Conservation (phyloP, 1,140 invertebrate genomes). For the Aricia agestis region DNA sequence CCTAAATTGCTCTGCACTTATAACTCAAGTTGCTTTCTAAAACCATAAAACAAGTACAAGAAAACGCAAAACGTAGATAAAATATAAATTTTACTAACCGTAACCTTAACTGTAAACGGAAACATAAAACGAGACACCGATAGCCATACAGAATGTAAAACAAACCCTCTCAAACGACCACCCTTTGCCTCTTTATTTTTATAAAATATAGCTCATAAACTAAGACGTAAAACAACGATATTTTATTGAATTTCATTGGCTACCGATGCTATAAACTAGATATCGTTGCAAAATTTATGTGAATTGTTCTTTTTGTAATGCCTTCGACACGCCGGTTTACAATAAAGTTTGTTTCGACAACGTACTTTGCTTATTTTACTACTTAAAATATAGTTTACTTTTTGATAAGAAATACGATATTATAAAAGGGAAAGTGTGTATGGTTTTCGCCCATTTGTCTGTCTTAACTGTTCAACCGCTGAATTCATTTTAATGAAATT, state of each 20-base stretch:
- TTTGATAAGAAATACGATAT: too few species aligned
- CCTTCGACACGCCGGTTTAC: not conserved
- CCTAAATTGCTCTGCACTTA: too few species aligned
- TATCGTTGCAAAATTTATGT: constrained; percentile 46
- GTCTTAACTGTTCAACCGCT: too few species aligned
- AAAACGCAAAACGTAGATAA: not conserved
- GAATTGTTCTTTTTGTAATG: constrained; percentile 41
- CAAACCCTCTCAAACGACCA: constrained; percentile 8
- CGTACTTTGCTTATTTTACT: not conserved
- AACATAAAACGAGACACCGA: not conserved
- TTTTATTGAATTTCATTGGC: constrained; percentile 46
- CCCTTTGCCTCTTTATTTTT: constrained; percentile 27
- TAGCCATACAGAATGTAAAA: constrained; percentile 11
- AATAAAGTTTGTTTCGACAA: not conserved
- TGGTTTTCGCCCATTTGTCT: too few species aligned
- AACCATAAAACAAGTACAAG: not conserved
- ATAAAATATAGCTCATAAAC: constrained; percentile 50
- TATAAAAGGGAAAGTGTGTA: too few species aligned
- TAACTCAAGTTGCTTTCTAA: too few species aligned
- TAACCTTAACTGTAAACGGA: not conserved
- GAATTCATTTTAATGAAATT: too few species aligned
- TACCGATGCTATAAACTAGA: constrained; percentile 38
- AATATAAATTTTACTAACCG: constrained; percentile 5
- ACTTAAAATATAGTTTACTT: too few species aligned
- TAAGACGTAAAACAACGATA: constrained; percentile 42